A percentile compares a stretch with the other conserved stretches of the same genome.
These are phyloP conservation scores for Rapana venosa DNA, from an alignment of 2,888 invertebrate genomes.

Conservation along the genomic window DNA sequence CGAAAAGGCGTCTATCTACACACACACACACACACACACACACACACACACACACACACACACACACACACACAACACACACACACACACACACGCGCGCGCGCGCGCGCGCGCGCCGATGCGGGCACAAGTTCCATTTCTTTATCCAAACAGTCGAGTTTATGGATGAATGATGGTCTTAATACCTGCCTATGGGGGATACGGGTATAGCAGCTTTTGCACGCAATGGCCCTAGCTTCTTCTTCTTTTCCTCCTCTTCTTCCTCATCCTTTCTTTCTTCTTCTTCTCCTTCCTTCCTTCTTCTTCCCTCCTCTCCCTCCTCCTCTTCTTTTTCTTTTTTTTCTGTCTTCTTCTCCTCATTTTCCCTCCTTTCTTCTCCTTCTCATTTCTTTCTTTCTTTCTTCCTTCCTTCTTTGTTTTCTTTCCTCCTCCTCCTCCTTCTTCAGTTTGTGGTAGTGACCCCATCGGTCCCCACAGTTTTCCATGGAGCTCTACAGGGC, in stretches of 20 bases:
- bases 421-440: not conserved
- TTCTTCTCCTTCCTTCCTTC: not conserved
- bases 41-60: conserved; percentile 18
- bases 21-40: not conserved
- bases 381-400: too few relatives aligned
- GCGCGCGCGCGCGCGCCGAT: not conserved
- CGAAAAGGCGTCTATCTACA: too few relatives aligned
- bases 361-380: not conserved
- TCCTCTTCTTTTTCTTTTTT: not conserved
- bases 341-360: too few relatives aligned
- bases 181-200: too few relatives aligned
- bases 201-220: too few relatives aligned
- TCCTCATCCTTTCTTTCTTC: not conserved
- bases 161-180: too few relatives aligned
- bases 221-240: too few relatives aligned
- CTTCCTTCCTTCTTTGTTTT: not conserved
- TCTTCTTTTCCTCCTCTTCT: not conserved
- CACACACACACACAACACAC: conserved; percentile 13
- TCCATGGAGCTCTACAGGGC: too few relatives aligned
- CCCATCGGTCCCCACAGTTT: too few relatives aligned
- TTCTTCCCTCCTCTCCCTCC: not conserved
- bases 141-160: not conserved
- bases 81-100: not conserved
- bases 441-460: not conserved
- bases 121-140: not conserved